A percentile compares a stretch with the other conserved stretches of the same genome.
Conservation (phyloP, 2,113 vertebrate genomes). For the Gadus chalcogrammus region DNA sequence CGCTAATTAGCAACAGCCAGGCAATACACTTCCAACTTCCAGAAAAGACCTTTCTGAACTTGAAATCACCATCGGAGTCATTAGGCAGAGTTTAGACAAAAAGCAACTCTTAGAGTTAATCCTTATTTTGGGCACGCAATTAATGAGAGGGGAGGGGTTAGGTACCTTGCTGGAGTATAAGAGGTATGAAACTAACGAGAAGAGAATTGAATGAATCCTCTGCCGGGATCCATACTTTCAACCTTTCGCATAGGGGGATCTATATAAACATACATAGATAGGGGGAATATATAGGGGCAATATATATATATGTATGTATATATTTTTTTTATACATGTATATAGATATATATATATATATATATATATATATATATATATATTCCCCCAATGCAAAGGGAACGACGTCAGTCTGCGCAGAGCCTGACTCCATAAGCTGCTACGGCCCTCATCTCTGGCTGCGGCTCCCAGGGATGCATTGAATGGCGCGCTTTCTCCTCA, state of each 20-base stretch:
- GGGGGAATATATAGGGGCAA: neutral
- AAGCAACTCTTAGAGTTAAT: too few relatives aligned
- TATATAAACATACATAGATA: neutral
- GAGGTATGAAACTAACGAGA: neutral
- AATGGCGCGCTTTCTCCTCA: conserved; percentile 10
- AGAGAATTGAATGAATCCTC: conserved; percentile 27
- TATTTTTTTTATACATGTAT: too few relatives aligned
- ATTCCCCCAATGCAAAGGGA: neutral
- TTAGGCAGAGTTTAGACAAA: too few relatives aligned
- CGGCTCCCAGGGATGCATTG: conserved; percentile 12
- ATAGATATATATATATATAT: neutral
- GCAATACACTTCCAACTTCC: too few relatives aligned
- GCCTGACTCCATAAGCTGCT: neutral
- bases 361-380: neutral
- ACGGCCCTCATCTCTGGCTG: conserved; percentile 18
- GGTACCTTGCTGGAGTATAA: too few relatives aligned
- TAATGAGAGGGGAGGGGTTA: too few relatives aligned
- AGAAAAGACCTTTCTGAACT: too few relatives aligned
- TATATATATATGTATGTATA: neutral
- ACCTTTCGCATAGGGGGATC: too few relatives aligned
- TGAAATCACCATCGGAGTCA: too few relatives aligned
- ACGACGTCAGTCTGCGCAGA: conserved; percentile 6
- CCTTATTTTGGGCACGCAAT: too few relatives aligned
- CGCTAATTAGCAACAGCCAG: too few relatives aligned
- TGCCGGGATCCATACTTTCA: neutral